Evolutionary conservation across 2,113 vertebrate genomes (phyloP).

Genomic region (Syrmaticus mikado): DNA sequence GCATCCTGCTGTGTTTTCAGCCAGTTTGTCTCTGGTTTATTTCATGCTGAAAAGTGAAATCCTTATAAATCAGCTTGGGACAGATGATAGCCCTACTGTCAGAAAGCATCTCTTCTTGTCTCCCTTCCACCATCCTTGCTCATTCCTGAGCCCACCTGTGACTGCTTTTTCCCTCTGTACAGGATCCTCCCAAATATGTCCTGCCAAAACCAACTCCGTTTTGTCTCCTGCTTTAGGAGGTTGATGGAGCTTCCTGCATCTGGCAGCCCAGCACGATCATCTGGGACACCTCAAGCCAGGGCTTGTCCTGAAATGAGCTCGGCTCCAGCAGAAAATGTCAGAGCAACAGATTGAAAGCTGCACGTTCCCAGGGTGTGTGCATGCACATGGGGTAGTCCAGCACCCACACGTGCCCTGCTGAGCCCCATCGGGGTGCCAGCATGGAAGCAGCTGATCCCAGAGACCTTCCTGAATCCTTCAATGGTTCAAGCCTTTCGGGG

Average conservation of each 20-base stretch:
- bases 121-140: background rate
- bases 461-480: no score
- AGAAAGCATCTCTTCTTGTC: background rate
- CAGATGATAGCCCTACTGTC: background rate
- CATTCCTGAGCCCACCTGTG: background rate
- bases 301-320: background rate
- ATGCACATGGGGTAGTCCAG: background rate
- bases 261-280: accelerated
- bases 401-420: background rate
- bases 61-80: background rate
- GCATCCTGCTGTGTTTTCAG: background rate
- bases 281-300: background rate
- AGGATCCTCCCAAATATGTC: accelerated
- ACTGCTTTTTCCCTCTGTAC: background rate
- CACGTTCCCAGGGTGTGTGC: background rate
- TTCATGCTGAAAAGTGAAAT: background rate
- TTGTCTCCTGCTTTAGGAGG: background rate
- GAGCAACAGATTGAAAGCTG: background rate
- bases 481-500: no score
- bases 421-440: background rate
- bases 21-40: background rate
- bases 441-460: no score
- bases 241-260: background rate
- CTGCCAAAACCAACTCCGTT: background rate
- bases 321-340: background rate